Evolutionary conservation across 2,888 invertebrate species (phyloP).

Genomic region (Diachrysia chrysitis): DNA sequence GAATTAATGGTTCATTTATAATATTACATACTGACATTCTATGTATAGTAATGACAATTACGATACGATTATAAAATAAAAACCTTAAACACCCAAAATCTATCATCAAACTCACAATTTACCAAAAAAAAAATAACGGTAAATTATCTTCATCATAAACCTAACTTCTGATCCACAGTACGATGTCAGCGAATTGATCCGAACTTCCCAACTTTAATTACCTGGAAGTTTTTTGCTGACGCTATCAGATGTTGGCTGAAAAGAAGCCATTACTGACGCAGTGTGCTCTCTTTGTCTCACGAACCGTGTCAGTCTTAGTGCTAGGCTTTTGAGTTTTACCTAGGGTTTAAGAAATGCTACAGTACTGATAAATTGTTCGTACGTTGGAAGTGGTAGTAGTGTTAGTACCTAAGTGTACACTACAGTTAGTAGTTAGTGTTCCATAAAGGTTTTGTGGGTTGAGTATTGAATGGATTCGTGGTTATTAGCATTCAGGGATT

Average conservation of each 20-base stretch:
- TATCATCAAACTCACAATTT: too few species aligned
- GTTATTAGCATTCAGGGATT: background rate
- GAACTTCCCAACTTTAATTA: slow-evolving; percentile 56
- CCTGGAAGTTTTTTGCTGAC: slow-evolving; percentile 58
- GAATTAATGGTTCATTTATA: too few species aligned
- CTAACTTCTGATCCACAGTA: slow-evolving; percentile 28
- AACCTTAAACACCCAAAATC: too few species aligned
- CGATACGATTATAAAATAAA: too few species aligned
- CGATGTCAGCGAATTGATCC: slow-evolving; percentile 46
- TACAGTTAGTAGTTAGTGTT: background rate
- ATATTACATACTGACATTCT: too few species aligned
- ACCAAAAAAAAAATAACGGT: background rate
- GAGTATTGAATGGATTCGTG: background rate
- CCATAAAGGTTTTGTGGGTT: background rate
- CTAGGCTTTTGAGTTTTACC: slow-evolving; percentile 53
- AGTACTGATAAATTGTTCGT: slow-evolving; percentile 24
- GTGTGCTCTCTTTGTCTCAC: slow-evolving; percentile 57
- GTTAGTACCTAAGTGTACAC: too few species aligned
- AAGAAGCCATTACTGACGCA: slow-evolving; percentile 64
- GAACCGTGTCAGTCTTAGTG: slow-evolving; percentile 57
- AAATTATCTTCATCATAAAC: slow-evolving; percentile 41
- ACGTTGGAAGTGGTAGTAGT: background rate
- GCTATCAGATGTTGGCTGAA: slow-evolving; percentile 54
- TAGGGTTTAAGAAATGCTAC: slow-evolving; percentile 37
- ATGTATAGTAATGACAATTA: too few species aligned